Conservation (phyloP, 2,888 invertebrate genomes). For the Pyrgus malvae region DNA sequence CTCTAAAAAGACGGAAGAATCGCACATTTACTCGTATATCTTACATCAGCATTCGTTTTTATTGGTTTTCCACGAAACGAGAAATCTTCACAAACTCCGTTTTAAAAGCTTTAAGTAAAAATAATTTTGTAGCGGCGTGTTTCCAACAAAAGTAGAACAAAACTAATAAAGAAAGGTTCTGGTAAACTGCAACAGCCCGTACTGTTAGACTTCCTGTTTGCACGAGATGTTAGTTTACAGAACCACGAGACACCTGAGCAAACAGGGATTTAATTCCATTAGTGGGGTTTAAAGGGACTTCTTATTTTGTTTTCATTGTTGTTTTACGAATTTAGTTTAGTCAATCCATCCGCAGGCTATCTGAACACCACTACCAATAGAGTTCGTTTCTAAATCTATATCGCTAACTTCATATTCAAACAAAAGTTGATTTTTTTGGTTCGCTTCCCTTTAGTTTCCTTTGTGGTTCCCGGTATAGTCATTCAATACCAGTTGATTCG, state of each 20-base stretch:
- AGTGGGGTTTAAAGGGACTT: conserved; percentile 42
- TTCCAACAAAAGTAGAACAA: conserved; percentile 10
- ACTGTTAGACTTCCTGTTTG: conserved; percentile 35
- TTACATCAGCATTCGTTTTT: too few species aligned
- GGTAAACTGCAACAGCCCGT: conserved; percentile 7
- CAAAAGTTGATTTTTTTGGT: too few species aligned
- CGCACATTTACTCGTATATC: too few species aligned
- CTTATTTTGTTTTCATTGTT: neutral
- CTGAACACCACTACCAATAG: too few species aligned
- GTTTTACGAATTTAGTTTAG: too few species aligned
- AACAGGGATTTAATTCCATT: conserved; percentile 58
- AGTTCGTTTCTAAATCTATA: too few species aligned
- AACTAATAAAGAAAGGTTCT: conserved; percentile 17
- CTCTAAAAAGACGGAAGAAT: too few species aligned
- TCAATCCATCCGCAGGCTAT: too few species aligned
- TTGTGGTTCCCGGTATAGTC: too few species aligned
- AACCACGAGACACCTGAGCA: conserved; percentile 43
- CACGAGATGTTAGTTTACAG: conserved; percentile 29
- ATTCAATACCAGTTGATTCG: too few species aligned
- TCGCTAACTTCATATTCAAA: too few species aligned
- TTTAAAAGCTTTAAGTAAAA: conserved; percentile 1
- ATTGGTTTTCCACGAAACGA: neutral
- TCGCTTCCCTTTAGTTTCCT: too few species aligned
- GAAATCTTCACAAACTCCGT: neutral
- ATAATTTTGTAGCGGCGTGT: conserved; percentile 5